These are phyloP conservation scores for Astatoreochromis straeleni DNA, from an alignment of 2,113 vertebrate species.

Conservation along the genomic window DNA sequence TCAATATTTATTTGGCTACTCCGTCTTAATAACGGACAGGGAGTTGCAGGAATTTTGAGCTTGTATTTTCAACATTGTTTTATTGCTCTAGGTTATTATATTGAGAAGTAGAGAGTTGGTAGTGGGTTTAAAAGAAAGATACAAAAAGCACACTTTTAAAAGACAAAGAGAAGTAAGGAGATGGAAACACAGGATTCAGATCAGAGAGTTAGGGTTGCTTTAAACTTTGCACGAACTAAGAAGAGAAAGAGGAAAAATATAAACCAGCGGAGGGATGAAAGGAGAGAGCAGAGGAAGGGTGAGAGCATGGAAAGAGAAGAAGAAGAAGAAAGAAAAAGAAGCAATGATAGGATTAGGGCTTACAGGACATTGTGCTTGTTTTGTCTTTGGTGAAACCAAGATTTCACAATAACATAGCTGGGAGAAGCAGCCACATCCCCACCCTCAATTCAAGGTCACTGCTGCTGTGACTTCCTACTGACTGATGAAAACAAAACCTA, in stretches of 20 bases:
- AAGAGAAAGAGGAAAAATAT: background rate
- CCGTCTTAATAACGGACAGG: background rate
- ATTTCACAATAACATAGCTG: slow-evolving; percentile 16
- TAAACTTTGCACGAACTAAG: slow-evolving; percentile 25
- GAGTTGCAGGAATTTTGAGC: background rate
- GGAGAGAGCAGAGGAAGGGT: background rate
- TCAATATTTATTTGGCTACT: background rate
- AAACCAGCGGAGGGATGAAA: background rate
- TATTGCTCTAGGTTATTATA: background rate
- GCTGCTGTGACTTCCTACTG: background rate
- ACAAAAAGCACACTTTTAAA: background rate
- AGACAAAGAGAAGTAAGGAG: background rate
- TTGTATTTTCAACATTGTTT: background rate
- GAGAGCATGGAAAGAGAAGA: background rate
- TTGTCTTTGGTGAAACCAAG: slow-evolving; percentile 12
- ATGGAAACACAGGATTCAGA: background rate
- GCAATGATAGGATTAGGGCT: background rate
- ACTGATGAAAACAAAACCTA: background rate
- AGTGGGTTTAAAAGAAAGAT: background rate
- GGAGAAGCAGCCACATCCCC: background rate
- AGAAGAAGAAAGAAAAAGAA: background rate
- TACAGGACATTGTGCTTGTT: background rate
- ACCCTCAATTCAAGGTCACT: background rate
- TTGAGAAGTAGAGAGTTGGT: background rate
- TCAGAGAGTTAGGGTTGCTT: slow-evolving; percentile 18